Percentiles rank a stretch among this genome's conserved stretches.
phyloP scores from a whole-genome alignment of 2,888 invertebrate genomes.

The Melangyna quadrimaculata region DNA sequence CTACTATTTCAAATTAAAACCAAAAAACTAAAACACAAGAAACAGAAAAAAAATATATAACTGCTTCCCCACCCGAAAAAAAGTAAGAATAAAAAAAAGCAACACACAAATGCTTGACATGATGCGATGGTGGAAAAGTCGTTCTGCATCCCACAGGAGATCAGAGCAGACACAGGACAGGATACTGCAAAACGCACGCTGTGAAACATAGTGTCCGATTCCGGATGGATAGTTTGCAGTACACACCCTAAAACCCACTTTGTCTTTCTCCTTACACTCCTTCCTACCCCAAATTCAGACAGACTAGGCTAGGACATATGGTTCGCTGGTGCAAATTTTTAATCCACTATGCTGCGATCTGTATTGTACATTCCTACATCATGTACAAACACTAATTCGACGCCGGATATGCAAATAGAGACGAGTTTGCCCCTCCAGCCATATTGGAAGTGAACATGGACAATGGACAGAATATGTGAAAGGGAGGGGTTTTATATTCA shows the following conservation, averaged over 20 bases:
- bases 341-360: conserved; percentile 61
- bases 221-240: conserved; percentile 58
- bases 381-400: conserved; percentile 62
- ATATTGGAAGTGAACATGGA: background rate
- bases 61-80: background rate
- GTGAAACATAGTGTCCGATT: conserved; percentile 56
- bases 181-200: conserved; percentile 62
- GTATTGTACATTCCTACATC: conserved; percentile 38
- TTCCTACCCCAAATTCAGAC: background rate
- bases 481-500: background rate
- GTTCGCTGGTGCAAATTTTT: conserved; percentile 65
- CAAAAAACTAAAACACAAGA: background rate
- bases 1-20: conserved; percentile 4
- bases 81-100: conserved; percentile 20
- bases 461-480: background rate
- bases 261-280: background rate
- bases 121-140: background rate
- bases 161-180: conserved; percentile 38
- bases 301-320: conserved; percentile 30
- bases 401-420: conserved; percentile 67
- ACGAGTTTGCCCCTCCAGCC: conserved; percentile 3
- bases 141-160: conserved; percentile 38
- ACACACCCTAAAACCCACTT: background rate
- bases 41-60: background rate
- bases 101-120: conserved; percentile 3